Percentiles rank a stretch among this genome's conserved stretches.
Evolutionary conservation across 2,113 vertebrate genomes (phyloP).

Genomic region (Bucco capensis): DNA sequence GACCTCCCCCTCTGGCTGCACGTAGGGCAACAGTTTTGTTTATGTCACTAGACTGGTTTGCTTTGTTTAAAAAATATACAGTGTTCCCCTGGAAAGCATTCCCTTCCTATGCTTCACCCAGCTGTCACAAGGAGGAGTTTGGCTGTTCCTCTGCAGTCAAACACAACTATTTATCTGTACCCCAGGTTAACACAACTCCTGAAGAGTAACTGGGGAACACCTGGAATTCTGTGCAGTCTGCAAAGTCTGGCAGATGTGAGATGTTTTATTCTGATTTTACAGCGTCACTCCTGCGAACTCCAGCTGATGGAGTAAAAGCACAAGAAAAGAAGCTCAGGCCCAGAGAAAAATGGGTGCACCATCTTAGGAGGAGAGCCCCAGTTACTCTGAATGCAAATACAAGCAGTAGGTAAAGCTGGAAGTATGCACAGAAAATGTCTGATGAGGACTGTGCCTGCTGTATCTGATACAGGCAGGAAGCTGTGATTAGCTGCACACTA

Average conservation of each 20-base stretch:
- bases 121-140: constrained; percentile 8
- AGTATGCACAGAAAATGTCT: background rate
- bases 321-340: background rate
- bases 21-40: background rate
- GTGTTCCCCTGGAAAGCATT: background rate
- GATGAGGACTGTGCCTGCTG: background rate
- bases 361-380: background rate
- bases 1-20: background rate
- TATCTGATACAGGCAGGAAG: constrained; percentile 47
- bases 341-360: background rate
- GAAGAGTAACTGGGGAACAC: background rate
- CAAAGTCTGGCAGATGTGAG: background rate
- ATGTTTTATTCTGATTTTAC: background rate
- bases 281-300: rapidly evolving
- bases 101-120: background rate
- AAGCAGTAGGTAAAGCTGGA: background rate
- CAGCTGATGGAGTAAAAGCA: background rate
- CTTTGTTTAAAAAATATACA: constrained; percentile 25
- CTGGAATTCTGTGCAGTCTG: background rate
- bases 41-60: background rate
- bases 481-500: constrained; percentile 52
- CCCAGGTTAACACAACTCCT: background rate
- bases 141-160: background rate
- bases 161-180: background rate
- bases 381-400: background rate